Percentiles rank a stretch among this genome's conserved stretches.
phyloP scores from a whole-genome alignment of 2,113 vertebrate genomes.

The Sterna hirundo region DNA sequence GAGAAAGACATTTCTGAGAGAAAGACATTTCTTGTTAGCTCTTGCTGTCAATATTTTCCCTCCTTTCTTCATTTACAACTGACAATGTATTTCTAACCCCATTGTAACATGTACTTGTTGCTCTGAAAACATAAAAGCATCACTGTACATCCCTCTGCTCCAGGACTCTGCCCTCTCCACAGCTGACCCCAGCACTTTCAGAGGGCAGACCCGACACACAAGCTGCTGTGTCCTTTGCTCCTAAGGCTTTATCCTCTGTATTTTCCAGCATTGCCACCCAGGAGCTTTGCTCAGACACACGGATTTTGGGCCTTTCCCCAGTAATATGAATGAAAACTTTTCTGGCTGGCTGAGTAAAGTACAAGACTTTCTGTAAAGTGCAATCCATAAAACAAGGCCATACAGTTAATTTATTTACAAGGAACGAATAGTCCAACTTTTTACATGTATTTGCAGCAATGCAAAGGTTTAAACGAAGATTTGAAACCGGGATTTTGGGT shows the following conservation, averaged over 20 bases:
- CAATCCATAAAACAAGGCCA: not conserved
- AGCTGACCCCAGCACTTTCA: not conserved
- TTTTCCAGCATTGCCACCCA: not conserved
- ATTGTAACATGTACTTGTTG: not conserved
- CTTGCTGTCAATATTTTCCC: not conserved
- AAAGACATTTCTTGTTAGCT: not conserved
- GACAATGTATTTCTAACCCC: not conserved
- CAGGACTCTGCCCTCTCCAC: not conserved
- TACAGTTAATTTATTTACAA: not conserved
- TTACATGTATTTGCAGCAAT: not conserved
- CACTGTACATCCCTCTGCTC: not conserved
- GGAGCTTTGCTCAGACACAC: not conserved
- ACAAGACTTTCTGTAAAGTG: not conserved
- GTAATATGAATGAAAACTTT: not conserved
- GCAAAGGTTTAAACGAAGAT: not conserved
- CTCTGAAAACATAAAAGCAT: not conserved
- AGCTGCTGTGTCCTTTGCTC: not conserved
- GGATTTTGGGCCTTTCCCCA: not conserved
- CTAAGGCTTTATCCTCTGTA: not conserved
- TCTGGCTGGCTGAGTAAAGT: not conserved
- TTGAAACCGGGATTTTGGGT: not conserved
- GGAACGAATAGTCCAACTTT: not conserved
- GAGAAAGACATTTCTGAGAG: not conserved
- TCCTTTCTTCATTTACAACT: not conserved
- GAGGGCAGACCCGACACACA: not conserved